A percentile compares a stretch with the other conserved stretches of the same genome.
phyloP scores from a whole-genome alignment of 2,797 vertebrate genomes.

The Hafferia zeledoni region DNA sequence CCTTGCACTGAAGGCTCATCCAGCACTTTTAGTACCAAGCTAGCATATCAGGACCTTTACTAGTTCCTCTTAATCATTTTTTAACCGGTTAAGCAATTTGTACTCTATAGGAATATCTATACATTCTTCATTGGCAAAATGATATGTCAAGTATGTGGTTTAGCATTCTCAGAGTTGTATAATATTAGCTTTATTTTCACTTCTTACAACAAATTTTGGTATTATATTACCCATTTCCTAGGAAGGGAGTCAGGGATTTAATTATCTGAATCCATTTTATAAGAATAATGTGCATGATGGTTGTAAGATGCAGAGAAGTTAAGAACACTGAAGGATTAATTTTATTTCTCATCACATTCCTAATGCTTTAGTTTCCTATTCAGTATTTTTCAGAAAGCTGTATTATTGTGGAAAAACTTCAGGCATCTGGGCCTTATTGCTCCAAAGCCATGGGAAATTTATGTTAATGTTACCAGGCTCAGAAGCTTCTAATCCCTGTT shows the following conservation, averaged over 20 bases:
- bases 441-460: background rate
- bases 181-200: background rate
- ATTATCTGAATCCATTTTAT: background rate
- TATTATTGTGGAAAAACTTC: background rate
- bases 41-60: background rate
- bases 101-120: background rate
- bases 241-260: background rate
- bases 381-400: background rate
- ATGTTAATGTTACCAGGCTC: background rate
- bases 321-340: background rate
- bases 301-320: background rate
- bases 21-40: background rate
- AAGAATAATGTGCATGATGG: background rate
- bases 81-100: background rate
- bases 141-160: background rate
- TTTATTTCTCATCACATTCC: background rate
- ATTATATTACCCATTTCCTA: background rate
- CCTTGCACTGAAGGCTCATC: background rate
- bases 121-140: background rate
- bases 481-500: background rate
- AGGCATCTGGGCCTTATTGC: background rate
- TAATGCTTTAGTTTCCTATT: background rate
- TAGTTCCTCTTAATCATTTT: background rate
- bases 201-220: background rate
- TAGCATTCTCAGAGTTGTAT: background rate